phyloP scores from a whole-genome alignment of 2,888 invertebrate genomes.

The Tetrapedia diversipes region DNA sequence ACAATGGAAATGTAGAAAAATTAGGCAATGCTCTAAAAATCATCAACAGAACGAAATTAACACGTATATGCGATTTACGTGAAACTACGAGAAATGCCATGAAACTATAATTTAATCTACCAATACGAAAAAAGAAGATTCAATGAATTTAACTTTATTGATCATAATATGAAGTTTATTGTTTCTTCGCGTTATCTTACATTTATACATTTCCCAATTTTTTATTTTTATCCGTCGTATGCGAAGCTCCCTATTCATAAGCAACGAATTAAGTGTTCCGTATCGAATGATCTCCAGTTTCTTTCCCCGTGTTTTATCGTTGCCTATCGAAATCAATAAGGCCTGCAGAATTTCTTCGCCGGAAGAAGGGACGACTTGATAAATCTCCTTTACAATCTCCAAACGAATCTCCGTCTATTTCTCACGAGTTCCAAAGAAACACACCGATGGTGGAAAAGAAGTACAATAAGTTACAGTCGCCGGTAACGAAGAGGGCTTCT shows the following conservation, averaged over 20 bases:
- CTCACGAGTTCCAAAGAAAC: slow-evolving; percentile 31
- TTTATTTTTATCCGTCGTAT: no score
- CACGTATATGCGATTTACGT: no score
- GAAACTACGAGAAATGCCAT: no score
- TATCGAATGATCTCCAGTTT: neutral
- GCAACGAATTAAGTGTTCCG: neutral
- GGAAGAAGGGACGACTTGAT: slow-evolving; percentile 23
- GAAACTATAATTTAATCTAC: no score
- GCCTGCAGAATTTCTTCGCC: neutral
- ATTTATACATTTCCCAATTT: no score
- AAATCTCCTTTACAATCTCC: slow-evolving; percentile 19
- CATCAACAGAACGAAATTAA: no score
- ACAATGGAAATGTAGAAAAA: slow-evolving; percentile 30
- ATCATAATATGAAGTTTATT: no score
- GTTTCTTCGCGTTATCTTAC: no score
- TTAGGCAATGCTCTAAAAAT: no score
- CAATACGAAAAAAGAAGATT: no score
- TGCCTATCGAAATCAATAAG: neutral
- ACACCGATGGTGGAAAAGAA: slow-evolving; percentile 22
- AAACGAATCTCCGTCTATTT: slow-evolving; percentile 28
- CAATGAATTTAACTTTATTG: no score
- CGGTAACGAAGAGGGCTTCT: slow-evolving; percentile 23
- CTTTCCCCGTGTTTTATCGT: neutral
- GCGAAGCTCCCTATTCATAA: no score
- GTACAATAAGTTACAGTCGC: slow-evolving; percentile 36